phyloP scores from a whole-genome alignment of 2,888 invertebrate species.

The Zygaena filipendulae region DNA sequence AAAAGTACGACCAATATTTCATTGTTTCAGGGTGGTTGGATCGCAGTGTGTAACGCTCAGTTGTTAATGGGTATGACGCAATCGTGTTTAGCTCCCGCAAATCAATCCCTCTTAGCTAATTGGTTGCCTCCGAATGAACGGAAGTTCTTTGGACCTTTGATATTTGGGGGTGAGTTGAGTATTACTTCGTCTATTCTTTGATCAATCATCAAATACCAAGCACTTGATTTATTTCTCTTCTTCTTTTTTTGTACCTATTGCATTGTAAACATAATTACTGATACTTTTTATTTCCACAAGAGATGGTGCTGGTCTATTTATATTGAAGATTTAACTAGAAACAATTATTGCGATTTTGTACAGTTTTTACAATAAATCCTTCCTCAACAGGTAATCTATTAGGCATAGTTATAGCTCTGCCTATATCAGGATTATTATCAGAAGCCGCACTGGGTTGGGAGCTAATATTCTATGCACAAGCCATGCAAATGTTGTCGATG shows the following conservation, averaged over 20 bases:
- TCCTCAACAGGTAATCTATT: conserved; percentile 38
- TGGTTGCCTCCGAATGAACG: conserved; percentile 50
- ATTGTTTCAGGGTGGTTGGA: conserved; percentile 63
- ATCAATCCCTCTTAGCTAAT: conserved; percentile 29
- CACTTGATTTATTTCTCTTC: too few relatives aligned
- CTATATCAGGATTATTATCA: conserved; percentile 31
- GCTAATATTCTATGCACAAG: conserved; percentile 41
- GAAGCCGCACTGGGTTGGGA: conserved; percentile 43
- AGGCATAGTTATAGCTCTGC: conserved; percentile 37
- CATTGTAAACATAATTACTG: too few relatives aligned
- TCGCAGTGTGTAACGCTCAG: conserved; percentile 65
- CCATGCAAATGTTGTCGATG: conserved; percentile 38
- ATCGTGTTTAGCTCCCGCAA: conserved; percentile 42
- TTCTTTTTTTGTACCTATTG: too few relatives aligned
- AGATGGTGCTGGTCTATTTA: too few relatives aligned
- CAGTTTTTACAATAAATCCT: too few relatives aligned
- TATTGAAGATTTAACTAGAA: too few relatives aligned
- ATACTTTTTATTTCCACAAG: too few relatives aligned
- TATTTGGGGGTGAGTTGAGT: conserved; percentile 40
- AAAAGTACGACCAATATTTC: too few relatives aligned
- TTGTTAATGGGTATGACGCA: conserved; percentile 48
- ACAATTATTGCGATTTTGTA: too few relatives aligned
- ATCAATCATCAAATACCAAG: too few relatives aligned
- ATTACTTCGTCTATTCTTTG: too few relatives aligned
- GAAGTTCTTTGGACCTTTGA: conserved; percentile 26